phyloP scores from a whole-genome alignment of 2,888 invertebrate species.

The Lathronympha strigana region DNA sequence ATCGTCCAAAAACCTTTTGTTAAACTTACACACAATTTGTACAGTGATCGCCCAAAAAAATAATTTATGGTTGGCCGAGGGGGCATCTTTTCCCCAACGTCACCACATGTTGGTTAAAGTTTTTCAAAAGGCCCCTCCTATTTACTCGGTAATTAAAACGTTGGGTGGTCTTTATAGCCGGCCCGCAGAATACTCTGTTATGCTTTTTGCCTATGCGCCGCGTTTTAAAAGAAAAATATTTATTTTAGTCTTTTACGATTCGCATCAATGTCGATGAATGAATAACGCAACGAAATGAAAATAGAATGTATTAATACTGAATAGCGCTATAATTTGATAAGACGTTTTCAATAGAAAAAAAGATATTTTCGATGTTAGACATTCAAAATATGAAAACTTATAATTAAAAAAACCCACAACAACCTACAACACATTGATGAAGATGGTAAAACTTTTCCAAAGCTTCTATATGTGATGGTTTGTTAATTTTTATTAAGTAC shows the following conservation, averaged over 20 bases:
- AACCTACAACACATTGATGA: too few species aligned
- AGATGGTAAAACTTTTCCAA: too few species aligned
- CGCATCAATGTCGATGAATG: conserved; percentile 55
- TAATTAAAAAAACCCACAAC: too few species aligned
- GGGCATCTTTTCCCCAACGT: conserved; percentile 40
- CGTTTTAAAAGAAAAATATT: conserved; percentile 51
- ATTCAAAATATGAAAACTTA: not conserved
- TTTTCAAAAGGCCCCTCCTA: conserved; percentile 47
- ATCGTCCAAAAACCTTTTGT: conserved; percentile 37
- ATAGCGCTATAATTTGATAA: not conserved
- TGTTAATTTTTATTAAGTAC: too few species aligned
- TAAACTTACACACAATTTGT: conserved; percentile 37
- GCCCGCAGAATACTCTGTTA: conserved; percentile 52
- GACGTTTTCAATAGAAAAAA: not conserved
- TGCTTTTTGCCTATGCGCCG: conserved; percentile 45
- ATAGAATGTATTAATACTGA: not conserved
- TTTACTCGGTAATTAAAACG: conserved; percentile 63
- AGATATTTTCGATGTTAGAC: not conserved
- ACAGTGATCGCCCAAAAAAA: conserved; percentile 40
- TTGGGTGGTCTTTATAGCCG: conserved; percentile 56
- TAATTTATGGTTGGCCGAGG: conserved; percentile 39
- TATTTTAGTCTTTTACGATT: conserved; percentile 55
- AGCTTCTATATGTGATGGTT: too few species aligned
- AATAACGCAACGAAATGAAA: conserved; percentile 48
- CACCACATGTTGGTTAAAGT: conserved; percentile 45